Conservation (phyloP, 2,113 vertebrate genomes). For the Sula dactylatra region DNA sequence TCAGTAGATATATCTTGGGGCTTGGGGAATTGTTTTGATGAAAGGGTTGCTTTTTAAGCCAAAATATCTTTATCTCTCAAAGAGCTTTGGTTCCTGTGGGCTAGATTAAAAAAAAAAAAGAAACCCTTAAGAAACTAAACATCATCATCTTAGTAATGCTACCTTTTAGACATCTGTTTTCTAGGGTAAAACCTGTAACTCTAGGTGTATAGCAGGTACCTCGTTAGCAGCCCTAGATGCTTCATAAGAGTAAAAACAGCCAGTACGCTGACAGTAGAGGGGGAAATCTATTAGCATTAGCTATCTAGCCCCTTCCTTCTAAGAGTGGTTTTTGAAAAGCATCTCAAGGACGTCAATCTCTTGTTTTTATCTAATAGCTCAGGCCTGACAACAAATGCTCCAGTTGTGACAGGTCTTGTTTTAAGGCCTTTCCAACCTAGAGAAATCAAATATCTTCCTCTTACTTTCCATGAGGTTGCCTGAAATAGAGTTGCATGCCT, state of each 20-base stretch:
- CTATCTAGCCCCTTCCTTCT: neutral
- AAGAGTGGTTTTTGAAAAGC: neutral
- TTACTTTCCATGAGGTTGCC: neutral
- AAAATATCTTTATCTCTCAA: constrained; percentile 23
- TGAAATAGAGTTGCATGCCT: neutral
- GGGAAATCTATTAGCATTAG: neutral
- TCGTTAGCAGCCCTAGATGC: neutral
- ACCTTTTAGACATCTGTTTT: neutral
- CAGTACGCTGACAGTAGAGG: neutral
- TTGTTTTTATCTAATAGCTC: neutral
- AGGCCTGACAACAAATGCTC: neutral
- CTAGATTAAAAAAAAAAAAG: neutral
- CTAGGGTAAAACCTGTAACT: neutral
- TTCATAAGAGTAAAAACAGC: neutral
- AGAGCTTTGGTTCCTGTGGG: neutral
- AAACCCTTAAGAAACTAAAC: neutral
- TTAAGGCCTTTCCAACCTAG: neutral
- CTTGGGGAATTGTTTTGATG: constrained; percentile 15
- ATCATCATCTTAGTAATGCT: neutral
- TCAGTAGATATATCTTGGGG: neutral
- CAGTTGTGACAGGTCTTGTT: neutral
- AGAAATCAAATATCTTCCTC: neutral
- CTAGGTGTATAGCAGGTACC: neutral
- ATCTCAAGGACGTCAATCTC: neutral
- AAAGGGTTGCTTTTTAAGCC: constrained; percentile 8